Base-by-base conservation (phyloP, 2,888 invertebrate species). In the Ctenicera cuprea region DNA sequence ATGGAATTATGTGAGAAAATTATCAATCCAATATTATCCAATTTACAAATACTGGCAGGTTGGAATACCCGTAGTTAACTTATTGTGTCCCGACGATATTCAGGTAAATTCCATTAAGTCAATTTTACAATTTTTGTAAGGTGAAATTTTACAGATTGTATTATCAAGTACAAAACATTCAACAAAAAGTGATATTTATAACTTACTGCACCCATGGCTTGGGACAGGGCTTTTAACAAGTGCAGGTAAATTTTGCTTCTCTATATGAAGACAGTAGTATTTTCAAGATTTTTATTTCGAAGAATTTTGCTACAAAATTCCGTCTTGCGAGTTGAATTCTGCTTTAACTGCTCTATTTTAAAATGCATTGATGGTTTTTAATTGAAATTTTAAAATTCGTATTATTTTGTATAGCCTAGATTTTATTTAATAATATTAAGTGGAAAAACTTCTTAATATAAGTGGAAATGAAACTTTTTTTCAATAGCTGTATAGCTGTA, bases 151-250 rank as follows among this genome's bases (percentile, higher is more conserved):
- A 14, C 8, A 52, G 52, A 22, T 14, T 11, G 9, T 54, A 26
- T 16, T 30, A n/a, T 54, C 82, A 7, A 85, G 81, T 57, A 54
- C 54, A 18, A 30, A 54, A n/a, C 30, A 54, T 54, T 18, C 20
- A 12, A 30, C 30, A 5, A 54, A 54, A 26, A 54, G 30, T 18
- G 20, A 54, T 16, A 16, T 54, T 30, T 30, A 26, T 30, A 9
- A 9, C n/a, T 62, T 82, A 11, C 73, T 87, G 8, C 74, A 82
- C 20, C 83, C 84, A 22, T 87, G 87, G 87, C 80, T 87, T 9
- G 73, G 79, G 7, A 83, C 83, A 2, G 87, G 87, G 37, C 81
- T 87, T 45, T 79, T 87, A 1, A 86, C 86, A 3, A 86, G 86
- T 67, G 20, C 14, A 26, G 54, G 30, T 14, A 52, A 2, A 22